A percentile compares a stretch with the other conserved stretches of the same genome.
These are phyloP conservation scores for Coleophora deauratella DNA, from an alignment of 2,888 invertebrate genomes.

Conservation along the genomic window DNA sequence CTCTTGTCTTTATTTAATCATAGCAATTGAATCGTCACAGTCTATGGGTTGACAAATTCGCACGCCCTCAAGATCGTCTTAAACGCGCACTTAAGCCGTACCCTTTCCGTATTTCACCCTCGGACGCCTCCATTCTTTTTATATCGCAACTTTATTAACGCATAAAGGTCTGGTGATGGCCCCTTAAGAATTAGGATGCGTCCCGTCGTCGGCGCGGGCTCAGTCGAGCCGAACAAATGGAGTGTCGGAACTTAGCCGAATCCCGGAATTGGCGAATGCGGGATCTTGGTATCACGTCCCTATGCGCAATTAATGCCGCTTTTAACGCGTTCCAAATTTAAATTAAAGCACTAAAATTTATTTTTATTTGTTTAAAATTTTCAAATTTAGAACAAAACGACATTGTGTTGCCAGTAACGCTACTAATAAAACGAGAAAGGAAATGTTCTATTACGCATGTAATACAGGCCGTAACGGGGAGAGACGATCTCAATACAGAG, in stretches of 20 bases:
- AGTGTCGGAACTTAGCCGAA: slow-evolving; percentile 49
- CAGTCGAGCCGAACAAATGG: slow-evolving; percentile 66
- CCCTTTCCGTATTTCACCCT: slow-evolving; percentile 68
- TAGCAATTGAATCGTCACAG: slow-evolving; percentile 61
- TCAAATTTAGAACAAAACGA: neutral
- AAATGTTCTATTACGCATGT: slow-evolving; percentile 56
- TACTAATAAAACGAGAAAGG: slow-evolving; percentile 6
- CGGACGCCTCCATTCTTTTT: slow-evolving; percentile 71
- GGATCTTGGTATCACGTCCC: slow-evolving; percentile 36
- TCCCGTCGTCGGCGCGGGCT: slow-evolving; percentile 51
- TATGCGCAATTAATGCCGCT: slow-evolving; percentile 52
- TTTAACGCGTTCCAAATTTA: slow-evolving; percentile 59
- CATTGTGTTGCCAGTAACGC: slow-evolving; percentile 1
- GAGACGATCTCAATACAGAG: slow-evolving; percentile 42
- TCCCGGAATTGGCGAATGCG: slow-evolving; percentile 28
- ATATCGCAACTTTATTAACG: slow-evolving; percentile 75
- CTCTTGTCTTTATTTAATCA: slow-evolving; percentile 68
- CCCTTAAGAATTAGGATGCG: slow-evolving; percentile 73
- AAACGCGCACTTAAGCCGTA: slow-evolving; percentile 70
- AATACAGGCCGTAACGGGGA: slow-evolving; percentile 57
- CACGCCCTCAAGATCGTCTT: slow-evolving; percentile 70
- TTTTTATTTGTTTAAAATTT: too few relatives aligned
- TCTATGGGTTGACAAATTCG: slow-evolving; percentile 67
- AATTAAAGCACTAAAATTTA: slow-evolving; percentile 21
- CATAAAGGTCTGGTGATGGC: slow-evolving; percentile 72